Percentiles rank a stretch among this genome's conserved stretches.
These are phyloP conservation scores for Apoda limacodes DNA, from an alignment of 2,888 invertebrate species.

Conservation along the genomic window DNA sequence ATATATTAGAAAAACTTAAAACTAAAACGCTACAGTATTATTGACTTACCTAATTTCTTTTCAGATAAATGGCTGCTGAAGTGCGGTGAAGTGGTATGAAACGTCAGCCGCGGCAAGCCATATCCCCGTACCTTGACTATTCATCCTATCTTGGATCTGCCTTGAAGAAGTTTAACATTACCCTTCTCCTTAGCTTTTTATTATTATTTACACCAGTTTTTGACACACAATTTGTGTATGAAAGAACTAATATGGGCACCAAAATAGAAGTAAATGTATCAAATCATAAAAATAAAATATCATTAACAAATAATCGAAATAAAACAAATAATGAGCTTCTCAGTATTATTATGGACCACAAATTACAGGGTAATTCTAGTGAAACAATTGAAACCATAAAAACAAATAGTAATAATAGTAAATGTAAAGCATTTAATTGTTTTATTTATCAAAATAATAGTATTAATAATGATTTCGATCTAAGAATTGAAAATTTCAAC, in stretches of 20 bases:
- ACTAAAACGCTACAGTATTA: no score
- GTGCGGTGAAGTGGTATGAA: no score
- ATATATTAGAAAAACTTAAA: no score
- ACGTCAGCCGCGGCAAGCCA: conserved; percentile 36
- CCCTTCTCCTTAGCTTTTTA: conserved; percentile 30
- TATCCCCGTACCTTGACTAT: conserved; percentile 36
- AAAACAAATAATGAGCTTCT: conserved; percentile 23
- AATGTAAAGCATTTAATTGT: no score
- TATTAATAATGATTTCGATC: no score
- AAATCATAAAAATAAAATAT: conserved; percentile 16
- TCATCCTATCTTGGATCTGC: conserved; percentile 45
- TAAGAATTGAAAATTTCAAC: no score
- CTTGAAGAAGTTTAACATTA: conserved; percentile 33
- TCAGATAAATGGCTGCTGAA: conserved; percentile 41
- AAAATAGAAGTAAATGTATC: conserved; percentile 6
- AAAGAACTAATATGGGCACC: conserved; percentile 12
- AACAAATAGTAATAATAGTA: conserved; percentile 3
- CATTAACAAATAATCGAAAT: conserved; percentile 17
- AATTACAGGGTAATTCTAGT: conserved; percentile 38
- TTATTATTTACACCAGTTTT: conserved; percentile 32
- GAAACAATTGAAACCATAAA: conserved; percentile 6
- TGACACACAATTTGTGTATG: conserved; percentile 37
- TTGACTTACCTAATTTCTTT: conserved; percentile 43
- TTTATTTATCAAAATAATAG: no score
- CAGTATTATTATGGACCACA: conserved; percentile 36